Evolutionary conservation across 2,797 vertebrate species (phyloP).

Genomic region (Thamnophis elegans): DNA sequence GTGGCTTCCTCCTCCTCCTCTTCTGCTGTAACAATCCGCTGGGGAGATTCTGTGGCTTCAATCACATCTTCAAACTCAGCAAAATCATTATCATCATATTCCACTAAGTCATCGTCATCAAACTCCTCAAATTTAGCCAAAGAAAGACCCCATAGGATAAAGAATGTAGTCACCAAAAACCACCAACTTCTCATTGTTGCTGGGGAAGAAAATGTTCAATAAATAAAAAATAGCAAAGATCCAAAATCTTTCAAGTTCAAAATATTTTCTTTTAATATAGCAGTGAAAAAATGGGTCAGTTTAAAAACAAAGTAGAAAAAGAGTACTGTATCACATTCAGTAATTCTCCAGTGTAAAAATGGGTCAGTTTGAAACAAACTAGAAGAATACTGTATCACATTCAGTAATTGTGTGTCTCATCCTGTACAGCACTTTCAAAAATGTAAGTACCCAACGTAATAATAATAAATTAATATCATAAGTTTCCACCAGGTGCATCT

Average conservation of each 20-base stretch:
- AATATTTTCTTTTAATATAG: neutral
- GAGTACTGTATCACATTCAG: no score
- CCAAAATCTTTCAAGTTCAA: neutral
- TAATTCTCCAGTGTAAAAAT: no score
- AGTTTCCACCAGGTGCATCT: neutral
- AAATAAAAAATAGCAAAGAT: neutral
- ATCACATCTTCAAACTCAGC: constrained; percentile 94
- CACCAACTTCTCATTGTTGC: constrained; percentile 68
- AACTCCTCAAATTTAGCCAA: constrained; percentile 91
- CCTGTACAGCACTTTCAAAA: neutral
- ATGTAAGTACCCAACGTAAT: neutral
- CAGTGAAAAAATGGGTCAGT: neutral
- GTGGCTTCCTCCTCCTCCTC: constrained; percentile 86
- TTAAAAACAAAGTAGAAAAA: no score
- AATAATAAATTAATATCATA: neutral
- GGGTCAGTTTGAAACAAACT: neutral
- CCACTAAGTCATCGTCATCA: constrained; percentile 90
- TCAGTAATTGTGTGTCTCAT: neutral
- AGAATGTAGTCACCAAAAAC: constrained; percentile 59
- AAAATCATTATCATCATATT: constrained; percentile 98
- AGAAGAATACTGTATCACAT: neutral
- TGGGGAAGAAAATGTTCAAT: neutral
- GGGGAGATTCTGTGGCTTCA: constrained; percentile 80
- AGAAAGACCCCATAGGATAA: constrained; percentile 69
- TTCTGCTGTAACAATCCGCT: constrained; percentile 71